Evolutionary conservation across 2,888 invertebrate species (phyloP).

Genomic region (Graphium colonna): DNA sequence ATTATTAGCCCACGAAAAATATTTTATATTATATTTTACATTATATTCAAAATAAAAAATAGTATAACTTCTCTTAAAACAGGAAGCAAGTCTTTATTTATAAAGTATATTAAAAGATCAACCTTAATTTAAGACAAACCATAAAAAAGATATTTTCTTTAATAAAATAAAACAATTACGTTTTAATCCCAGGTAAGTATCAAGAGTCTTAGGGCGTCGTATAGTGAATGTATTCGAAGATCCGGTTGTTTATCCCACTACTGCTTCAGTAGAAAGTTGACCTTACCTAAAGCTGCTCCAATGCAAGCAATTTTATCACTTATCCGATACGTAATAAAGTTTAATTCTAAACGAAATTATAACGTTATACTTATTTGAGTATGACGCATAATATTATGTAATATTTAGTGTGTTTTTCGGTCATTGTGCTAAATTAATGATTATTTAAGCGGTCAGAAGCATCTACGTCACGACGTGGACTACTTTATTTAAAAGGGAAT

Average conservation of each 20-base stretch:
- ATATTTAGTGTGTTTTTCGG: slow-evolving; percentile 60
- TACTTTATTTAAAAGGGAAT: no score
- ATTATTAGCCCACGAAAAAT: no score
- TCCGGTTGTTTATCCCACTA: slow-evolving; percentile 37
- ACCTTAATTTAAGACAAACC: background rate
- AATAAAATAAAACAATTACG: no score
- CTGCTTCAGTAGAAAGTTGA: slow-evolving; percentile 39
- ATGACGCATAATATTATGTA: slow-evolving; percentile 47
- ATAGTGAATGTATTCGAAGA: slow-evolving; percentile 34
- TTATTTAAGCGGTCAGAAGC: slow-evolving; percentile 8
- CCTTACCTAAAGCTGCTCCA: slow-evolving; percentile 26
- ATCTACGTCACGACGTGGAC: background rate
- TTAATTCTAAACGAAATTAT: slow-evolving; percentile 5
- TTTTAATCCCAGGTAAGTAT: no score
- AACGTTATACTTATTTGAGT: slow-evolving; percentile 34
- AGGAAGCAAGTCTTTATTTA: background rate
- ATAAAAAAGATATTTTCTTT: no score
- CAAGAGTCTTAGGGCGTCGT: slow-evolving; percentile 26
- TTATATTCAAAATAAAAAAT: no score
- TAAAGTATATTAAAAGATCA: background rate
- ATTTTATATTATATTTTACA: no score
- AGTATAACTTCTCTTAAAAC: no score
- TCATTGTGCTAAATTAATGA: slow-evolving; percentile 48
- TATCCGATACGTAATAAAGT: slow-evolving; percentile 1
- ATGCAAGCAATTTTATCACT: slow-evolving; percentile 1